Evolutionary conservation across 2,797 vertebrate species (phyloP).

Genomic region (Amniataba percoides): DNA sequence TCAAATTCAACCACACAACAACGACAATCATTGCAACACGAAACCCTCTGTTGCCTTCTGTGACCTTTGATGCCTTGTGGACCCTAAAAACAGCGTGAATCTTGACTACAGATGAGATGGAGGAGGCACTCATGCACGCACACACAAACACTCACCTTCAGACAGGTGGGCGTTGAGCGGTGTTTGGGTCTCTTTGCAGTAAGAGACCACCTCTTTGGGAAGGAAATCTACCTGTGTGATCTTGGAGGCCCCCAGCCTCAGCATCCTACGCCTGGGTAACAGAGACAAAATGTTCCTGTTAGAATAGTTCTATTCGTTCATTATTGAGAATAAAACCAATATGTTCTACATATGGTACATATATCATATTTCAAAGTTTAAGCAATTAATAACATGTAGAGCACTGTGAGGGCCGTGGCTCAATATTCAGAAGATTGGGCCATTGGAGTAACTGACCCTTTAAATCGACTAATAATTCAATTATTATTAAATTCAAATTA

Average conservation of each 20-base stretch:
- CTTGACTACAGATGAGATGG: background rate
- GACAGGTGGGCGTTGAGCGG: slow-evolving; percentile 91
- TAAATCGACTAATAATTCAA: background rate
- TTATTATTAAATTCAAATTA: no score
- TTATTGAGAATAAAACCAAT: background rate
- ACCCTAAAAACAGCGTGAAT: slow-evolving; percentile 30
- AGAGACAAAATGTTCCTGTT: slow-evolving; percentile 41
- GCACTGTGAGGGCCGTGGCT: background rate
- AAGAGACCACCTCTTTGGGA: slow-evolving; percentile 94
- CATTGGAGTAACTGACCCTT: slow-evolving; percentile 1
- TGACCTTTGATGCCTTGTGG: slow-evolving; percentile 19
- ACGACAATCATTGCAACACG: slow-evolving; percentile 50
- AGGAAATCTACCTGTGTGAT: slow-evolving; percentile 97
- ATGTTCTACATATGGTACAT: background rate
- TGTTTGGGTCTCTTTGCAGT: slow-evolving; percentile 98
- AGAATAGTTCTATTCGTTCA: background rate
- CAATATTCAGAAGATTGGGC: background rate
- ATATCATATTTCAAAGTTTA: background rate
- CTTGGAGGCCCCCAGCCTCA: slow-evolving; percentile 94
- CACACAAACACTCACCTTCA: slow-evolving; percentile 87
- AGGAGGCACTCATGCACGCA: slow-evolving; percentile 1
- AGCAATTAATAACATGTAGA: background rate
- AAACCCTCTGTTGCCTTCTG: slow-evolving; percentile 34
- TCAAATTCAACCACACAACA: slow-evolving; percentile 64
- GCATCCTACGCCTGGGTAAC: slow-evolving; percentile 88